Base-by-base conservation (phyloP, 2,113 vertebrate genomes). In the Paralichthys olivaceus region DNA sequence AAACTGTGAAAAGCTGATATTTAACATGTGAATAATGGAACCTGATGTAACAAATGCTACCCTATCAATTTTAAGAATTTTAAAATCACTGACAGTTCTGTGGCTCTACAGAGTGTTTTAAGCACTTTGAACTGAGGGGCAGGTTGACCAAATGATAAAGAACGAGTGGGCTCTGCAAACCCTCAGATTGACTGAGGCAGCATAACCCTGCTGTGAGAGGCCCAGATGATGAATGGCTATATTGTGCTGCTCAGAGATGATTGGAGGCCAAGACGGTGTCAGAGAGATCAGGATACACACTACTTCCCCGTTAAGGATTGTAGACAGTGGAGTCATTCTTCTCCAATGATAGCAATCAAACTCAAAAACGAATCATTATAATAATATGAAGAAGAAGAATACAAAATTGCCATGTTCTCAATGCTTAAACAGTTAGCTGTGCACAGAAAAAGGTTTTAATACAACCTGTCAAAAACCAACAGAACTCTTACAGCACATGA, bases 171-270 rank as follows among this genome's bases (percentile, higher is more conserved):
- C 70, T 13, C 32, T 43, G 54, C 47, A 58, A 70, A 78, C 17
- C n/a, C 57, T 13, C 17, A 22, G 57, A 64, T 28, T 61, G 26
- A 11, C 75, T 69, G 40, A 72, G 23, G 49, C 53, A 83, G 72
- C 22, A 55, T 22, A 75, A 25, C 22, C 66, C 55, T 61, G 61
- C 67, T 64, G 69, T 67, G 69, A 79, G 77, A 77, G 73, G 60
- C 61, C 61, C 19, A 71, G 1, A 22, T 17, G 51, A 87, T 84
- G 72, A 90, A 87, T 61, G 32, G 80, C 14, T 63, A 63, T 64
- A 83, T 65, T 85, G 78, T 90, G 53, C 69, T 63, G 49, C 81
- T 70, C 32, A 57, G 75, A 57, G 55, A 69, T 40, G 49, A 71
- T 57, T 32, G 37, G 6, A 69, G 71, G 60, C 61, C 68, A 79